phyloP scores from a whole-genome alignment of 2,113 vertebrate species.

The Tyto alba region DNA sequence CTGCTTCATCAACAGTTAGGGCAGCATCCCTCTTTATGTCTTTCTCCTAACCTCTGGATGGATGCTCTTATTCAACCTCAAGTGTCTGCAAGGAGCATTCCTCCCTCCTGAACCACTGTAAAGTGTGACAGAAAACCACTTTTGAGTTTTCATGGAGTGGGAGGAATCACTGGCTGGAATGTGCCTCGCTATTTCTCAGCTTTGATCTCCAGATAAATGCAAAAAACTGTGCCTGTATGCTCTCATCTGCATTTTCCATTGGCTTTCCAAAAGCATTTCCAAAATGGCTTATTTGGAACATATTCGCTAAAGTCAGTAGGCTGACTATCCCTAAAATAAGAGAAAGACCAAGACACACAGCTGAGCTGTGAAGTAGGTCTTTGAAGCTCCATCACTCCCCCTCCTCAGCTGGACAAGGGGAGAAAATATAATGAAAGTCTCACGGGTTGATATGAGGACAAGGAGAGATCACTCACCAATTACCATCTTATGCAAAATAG shows the following conservation, averaged over 20 bases:
- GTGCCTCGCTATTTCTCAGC: background rate
- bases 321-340: background rate
- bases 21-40: background rate
- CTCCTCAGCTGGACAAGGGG: background rate
- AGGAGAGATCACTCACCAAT: background rate
- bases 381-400: background rate
- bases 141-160: background rate
- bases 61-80: background rate
- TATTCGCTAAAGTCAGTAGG: background rate
- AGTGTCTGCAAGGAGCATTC: background rate
- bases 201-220: background rate
- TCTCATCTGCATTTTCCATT: background rate
- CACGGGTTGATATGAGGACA: accelerated
- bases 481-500: background rate
- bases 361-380: background rate
- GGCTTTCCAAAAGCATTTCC: too few species aligned
- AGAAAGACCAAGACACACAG: background rate
- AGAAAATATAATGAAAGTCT: background rate
- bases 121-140: background rate
- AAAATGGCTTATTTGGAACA: background rate
- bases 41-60: background rate
- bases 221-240: background rate
- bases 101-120: background rate
- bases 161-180: background rate
- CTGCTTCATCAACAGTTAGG: background rate